Percentiles rank a stretch among this genome's conserved stretches.
These are phyloP conservation scores for Tinamus major DNA, from an alignment of 2,797 vertebrate genomes.

Conservation along the genomic window DNA sequence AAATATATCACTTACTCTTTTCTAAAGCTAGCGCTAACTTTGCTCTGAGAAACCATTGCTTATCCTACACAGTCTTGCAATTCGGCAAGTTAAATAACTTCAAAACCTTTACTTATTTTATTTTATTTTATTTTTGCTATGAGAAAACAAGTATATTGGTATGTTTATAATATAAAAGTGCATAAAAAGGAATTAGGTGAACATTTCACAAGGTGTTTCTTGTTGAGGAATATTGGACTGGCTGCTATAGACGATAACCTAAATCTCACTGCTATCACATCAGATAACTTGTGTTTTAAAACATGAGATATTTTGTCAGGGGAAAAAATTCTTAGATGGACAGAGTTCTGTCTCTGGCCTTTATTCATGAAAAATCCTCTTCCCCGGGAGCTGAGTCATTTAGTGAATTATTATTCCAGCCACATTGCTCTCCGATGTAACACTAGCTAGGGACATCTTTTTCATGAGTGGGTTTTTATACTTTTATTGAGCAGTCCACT, in stretches of 20 bases:
- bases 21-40: neutral
- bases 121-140: neutral
- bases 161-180: neutral
- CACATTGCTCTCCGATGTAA: neutral
- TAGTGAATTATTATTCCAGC: neutral
- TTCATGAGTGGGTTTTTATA: fast-evolving
- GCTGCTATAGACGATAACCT: neutral
- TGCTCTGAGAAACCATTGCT: neutral
- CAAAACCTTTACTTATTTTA: neutral
- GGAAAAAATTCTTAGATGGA: neutral
- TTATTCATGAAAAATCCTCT: neutral
- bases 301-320: neutral
- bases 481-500: neutral
- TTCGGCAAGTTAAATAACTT: neutral
- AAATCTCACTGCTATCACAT: neutral
- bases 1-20: neutral
- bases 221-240: neutral
- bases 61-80: neutral
- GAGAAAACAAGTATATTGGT: neutral
- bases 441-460: neutral
- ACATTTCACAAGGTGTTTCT: neutral
- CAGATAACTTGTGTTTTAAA: neutral
- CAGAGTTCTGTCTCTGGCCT: neutral
- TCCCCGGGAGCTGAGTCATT: neutral
- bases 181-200: neutral